Percentiles rank a stretch among this genome's conserved stretches.
phyloP scores from a whole-genome alignment of 2,888 invertebrate species.

The Arrhopalites spinosus region DNA sequence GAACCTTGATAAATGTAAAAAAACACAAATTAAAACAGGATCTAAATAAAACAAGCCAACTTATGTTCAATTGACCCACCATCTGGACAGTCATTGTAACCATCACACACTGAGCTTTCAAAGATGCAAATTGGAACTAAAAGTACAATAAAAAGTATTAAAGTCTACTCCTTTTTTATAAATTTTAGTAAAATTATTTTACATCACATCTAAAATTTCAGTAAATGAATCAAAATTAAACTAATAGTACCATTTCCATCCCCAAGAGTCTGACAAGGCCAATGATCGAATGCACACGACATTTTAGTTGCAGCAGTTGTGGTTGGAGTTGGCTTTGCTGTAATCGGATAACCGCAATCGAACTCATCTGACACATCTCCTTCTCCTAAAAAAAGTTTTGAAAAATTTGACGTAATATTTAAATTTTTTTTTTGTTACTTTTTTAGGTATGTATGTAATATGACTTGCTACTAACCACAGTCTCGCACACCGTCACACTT shows the following conservation, averaged over 20 bases:
- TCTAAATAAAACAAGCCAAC: no score
- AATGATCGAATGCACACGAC: slow-evolving; percentile 65
- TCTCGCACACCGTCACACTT: slow-evolving; percentile 68
- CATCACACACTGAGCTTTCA: slow-evolving; percentile 69
- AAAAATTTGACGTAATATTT: not conserved
- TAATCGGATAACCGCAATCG: slow-evolving; percentile 61
- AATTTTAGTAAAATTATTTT: no score
- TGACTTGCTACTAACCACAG: not conserved
- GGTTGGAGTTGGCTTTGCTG: slow-evolving; percentile 52
- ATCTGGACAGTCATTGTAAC: slow-evolving; percentile 64
- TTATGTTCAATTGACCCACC: no score
- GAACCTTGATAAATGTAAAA: no score
- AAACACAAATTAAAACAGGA: no score
- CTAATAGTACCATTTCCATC: no score
- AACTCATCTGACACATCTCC: slow-evolving; percentile 69
- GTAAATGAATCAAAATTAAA: no score
- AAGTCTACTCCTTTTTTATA: no score
- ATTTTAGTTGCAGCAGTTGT: slow-evolving; percentile 42
- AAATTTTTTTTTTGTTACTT: not conserved
- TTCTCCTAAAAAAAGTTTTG: slow-evolving; percentile 66
- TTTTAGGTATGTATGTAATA: not conserved
- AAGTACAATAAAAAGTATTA: no score
- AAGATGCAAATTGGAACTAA: slow-evolving; percentile 63
- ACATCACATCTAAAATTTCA: no score
- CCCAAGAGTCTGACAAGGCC: slow-evolving; percentile 65